Conservation (phyloP, 2,888 invertebrate genomes). For the Euphydryas editha region DNA sequence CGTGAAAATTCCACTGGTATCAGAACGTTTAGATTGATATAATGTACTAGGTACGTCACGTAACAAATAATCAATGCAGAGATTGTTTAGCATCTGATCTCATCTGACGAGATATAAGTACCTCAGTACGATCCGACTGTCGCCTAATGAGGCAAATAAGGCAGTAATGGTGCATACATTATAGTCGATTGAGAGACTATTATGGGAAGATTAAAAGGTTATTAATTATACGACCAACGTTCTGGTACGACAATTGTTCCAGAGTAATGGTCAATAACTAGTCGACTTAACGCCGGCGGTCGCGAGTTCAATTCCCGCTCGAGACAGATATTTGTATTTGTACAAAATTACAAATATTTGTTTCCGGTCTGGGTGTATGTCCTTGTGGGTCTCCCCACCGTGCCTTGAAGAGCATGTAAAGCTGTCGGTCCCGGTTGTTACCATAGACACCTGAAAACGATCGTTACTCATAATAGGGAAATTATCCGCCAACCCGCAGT, state of each 20-base stretch:
- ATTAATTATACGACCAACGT: background rate
- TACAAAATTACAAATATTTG: too few relatives aligned
- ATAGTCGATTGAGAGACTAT: conserved; percentile 8
- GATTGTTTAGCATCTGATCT: conserved; percentile 13
- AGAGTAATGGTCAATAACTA: too few relatives aligned
- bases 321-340: too few relatives aligned
- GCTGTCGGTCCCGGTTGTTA: too few relatives aligned
- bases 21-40: background rate
- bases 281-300: too few relatives aligned
- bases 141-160: conserved; percentile 11
- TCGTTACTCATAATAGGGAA: too few relatives aligned
- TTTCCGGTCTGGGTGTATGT: too few relatives aligned
- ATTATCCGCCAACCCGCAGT: too few relatives aligned
- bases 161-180: background rate
- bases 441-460: too few relatives aligned
- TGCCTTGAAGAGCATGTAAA: too few relatives aligned
- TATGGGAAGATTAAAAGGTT: conserved; percentile 6
- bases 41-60: background rate
- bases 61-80: background rate
- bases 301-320: too few relatives aligned
- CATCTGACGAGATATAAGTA: conserved; percentile 12
- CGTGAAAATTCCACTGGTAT: background rate
- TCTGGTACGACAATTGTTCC: background rate
- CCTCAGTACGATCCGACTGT: conserved; percentile 11
- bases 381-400: too few relatives aligned